Evolutionary conservation across 2,797 vertebrate species (phyloP).

Genomic region (Lithobates pipiens): DNA sequence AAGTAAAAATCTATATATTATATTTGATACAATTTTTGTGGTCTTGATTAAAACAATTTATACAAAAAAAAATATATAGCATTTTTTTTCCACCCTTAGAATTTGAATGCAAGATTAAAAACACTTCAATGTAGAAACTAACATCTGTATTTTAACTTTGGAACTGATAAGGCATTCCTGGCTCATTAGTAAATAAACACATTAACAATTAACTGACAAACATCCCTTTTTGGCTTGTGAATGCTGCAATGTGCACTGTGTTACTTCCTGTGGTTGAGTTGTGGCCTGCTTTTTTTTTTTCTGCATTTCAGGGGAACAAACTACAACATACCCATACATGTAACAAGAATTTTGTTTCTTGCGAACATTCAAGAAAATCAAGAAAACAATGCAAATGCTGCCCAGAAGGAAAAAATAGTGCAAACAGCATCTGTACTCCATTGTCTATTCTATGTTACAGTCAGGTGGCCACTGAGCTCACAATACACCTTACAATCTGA

Average conservation of each 20-base stretch:
- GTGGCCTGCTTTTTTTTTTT: too few species aligned
- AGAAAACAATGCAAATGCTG: background rate
- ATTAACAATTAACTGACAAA: background rate
- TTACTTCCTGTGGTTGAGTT: background rate
- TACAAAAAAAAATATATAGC: background rate
- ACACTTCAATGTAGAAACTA: background rate
- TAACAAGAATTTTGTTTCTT: too few species aligned
- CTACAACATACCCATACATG: background rate
- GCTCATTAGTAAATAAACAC: background rate
- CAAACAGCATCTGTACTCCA: background rate
- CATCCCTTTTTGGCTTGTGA: background rate
- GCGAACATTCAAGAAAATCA: too few species aligned
- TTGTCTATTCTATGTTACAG: background rate
- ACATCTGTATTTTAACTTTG: background rate
- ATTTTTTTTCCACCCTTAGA: background rate
- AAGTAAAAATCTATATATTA: background rate
- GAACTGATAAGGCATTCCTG: background rate
- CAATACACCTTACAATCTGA: too few species aligned
- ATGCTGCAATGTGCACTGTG: background rate
- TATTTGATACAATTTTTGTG: background rate
- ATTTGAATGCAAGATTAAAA: background rate
- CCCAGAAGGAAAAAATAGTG: background rate
- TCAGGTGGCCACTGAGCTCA: background rate
- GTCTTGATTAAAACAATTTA: background rate
- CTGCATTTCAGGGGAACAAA: background rate